A percentile compares a stretch with the other conserved stretches of the same genome.
Evolutionary conservation across 2,888 invertebrate genomes (phyloP).

Genomic region (Blastobasis lacticolella): DNA sequence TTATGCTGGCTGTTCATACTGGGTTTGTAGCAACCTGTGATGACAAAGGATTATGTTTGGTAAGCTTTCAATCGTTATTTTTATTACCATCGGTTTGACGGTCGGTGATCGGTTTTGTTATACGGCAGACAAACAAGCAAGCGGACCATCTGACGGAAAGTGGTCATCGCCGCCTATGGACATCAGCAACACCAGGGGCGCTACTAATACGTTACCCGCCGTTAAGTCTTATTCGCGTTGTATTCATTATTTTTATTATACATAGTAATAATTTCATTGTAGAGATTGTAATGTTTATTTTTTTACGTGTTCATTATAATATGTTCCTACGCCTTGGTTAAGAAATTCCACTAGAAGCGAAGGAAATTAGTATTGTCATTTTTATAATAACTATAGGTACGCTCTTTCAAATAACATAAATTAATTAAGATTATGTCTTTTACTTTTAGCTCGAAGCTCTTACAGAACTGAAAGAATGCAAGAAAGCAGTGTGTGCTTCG

Average conservation of each 20-base stretch:
- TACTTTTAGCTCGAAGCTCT: conserved; percentile 52
- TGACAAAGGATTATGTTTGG: conserved; percentile 57
- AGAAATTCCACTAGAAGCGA: too few species aligned
- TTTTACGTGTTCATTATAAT: too few species aligned
- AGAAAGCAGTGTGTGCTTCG: conserved; percentile 50
- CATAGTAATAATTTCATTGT: too few species aligned
- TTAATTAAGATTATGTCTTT: conserved; percentile 1
- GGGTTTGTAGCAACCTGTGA: conserved; percentile 39
- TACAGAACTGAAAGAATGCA: conserved; percentile 60
- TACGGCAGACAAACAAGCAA: background rate
- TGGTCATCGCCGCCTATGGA: background rate
- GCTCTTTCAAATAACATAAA: background rate
- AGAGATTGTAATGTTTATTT: too few species aligned
- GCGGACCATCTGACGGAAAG: background rate
- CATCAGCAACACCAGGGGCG: background rate
- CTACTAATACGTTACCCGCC: too few species aligned
- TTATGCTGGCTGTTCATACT: conserved; percentile 24
- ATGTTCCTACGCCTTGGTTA: too few species aligned
- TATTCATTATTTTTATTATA: too few species aligned
- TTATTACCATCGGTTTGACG: background rate
- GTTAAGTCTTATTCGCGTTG: too few species aligned
- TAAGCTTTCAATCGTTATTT: conserved; percentile 18
- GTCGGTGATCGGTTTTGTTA: background rate
- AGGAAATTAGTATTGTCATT: background rate
- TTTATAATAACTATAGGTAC: background rate